Evolutionary conservation across 2,113 vertebrate genomes (phyloP).

Genomic region (Mesocricetus auratus): DNA sequence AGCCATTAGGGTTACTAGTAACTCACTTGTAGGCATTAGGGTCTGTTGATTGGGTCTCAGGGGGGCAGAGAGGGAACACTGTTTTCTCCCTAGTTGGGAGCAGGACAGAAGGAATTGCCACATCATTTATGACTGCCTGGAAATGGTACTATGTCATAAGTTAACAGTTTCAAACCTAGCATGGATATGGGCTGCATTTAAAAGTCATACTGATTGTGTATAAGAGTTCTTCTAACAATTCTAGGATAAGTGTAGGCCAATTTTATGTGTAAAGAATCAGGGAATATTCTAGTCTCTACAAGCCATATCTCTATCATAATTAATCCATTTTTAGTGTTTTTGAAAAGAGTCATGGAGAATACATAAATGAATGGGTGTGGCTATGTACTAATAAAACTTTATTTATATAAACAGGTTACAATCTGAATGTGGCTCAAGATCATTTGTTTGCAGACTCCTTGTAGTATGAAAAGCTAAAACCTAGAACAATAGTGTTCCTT

Average conservation of each 20-base stretch:
- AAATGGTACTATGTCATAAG: neutral
- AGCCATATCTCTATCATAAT: neutral
- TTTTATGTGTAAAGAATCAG: neutral
- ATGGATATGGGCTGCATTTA: neutral
- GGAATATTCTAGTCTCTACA: neutral
- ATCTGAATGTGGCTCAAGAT: neutral
- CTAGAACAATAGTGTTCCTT: neutral
- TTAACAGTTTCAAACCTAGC: neutral
- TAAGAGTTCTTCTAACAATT: neutral
- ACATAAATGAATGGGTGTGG: neutral
- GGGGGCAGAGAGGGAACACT: neutral
- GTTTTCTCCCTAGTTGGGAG: neutral
- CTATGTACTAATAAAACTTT: constrained; percentile 34
- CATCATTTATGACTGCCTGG: neutral
- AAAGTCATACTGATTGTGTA: neutral
- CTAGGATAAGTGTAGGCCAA: neutral
- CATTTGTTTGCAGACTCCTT: neutral
- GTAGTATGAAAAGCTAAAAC: neutral
- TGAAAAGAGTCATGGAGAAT: neutral
- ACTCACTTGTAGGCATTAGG: neutral
- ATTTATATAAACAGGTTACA: neutral
- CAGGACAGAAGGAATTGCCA: neutral
- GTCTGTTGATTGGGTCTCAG: neutral
- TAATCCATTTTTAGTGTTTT: neutral
- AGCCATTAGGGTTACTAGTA: neutral